Base-by-base conservation (phyloP, 2,888 invertebrate genomes). In the Cinara cedri region DNA sequence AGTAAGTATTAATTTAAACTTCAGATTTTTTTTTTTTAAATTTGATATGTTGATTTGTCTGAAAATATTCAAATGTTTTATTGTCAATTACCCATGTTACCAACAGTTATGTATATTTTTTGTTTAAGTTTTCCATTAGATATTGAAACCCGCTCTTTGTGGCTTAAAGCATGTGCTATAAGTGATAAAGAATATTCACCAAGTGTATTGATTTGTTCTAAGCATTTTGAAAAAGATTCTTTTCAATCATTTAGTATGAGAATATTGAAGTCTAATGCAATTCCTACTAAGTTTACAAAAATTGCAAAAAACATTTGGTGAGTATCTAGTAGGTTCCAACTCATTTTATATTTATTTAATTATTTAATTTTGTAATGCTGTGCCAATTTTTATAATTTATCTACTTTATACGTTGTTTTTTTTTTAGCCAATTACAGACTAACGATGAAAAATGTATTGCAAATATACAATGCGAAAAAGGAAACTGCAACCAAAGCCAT, bases 171-270 rank as follows among this genome's bases (percentile, higher is more conserved):
- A 3, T 55, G 21, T 10, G 51, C 34, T 13, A 19, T 74, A 19
- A 49, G 19, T 21, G 34, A 42, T 34, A 51, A 3, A 14, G 24
- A 65, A n/a, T 55, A 44, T 44, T 1, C 21, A 2, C 34, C 16
- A 13, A 55, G 13, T 14, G 54, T 24, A 34, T 51, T 26, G 3
- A 55, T 55, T 8, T 66, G 26, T 14, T 55, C 44, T 14, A 54
- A 14, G 16, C 24, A 66, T 55, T 75, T 75, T 9, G n/a, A 65
- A 72, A 26, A n/a, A 44, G 14, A 66, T 55, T 66, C 16, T 21
- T 74, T 62, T 62, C 1, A 62, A 49, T 19, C n/a, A n/a, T 49
- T 44, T 16, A 6, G 16, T 1, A 26, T 3, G 10, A 42, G 44
- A 55, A 42, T 65, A 21, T 44, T 75, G 1, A 51, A 55, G 42